These are phyloP conservation scores for Orestias chungarensis DNA, from an alignment of 2,797 vertebrate genomes.

Conservation along the genomic window DNA sequence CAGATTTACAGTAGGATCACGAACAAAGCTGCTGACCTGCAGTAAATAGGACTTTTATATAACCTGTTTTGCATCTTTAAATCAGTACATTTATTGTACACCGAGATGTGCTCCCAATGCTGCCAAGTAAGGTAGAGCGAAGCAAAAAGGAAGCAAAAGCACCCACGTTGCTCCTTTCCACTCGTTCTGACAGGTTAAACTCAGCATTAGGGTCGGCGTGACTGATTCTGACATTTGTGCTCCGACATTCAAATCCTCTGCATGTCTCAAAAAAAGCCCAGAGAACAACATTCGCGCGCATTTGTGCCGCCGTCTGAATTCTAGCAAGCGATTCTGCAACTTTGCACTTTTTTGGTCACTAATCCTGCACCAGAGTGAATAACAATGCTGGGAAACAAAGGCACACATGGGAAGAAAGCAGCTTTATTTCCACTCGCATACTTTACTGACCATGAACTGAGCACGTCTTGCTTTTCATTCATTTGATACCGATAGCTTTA, in stretches of 20 bases:
- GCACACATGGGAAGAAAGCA: too few species aligned
- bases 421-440: background rate
- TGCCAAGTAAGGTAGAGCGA: background rate
- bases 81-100: background rate
- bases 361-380: background rate
- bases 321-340: background rate
- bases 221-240: conserved; percentile 7
- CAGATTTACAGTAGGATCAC: background rate
- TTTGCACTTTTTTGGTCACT: conserved; percentile 10
- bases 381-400: background rate
- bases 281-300: background rate
- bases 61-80: conserved; percentile 8
- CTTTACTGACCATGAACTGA: background rate
- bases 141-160: background rate
- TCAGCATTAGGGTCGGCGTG: background rate
- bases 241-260: conserved; percentile 1
- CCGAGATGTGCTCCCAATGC: background rate
- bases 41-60: conserved; percentile 4
- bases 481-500: background rate
- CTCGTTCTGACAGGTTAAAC: conserved; percentile 5
- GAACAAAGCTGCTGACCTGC: background rate
- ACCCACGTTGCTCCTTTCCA: conserved; percentile 3
- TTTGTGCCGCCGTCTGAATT: background rate
- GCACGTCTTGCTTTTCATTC: background rate
- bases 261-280: background rate